Conservation (phyloP, 2,888 invertebrate genomes). For the Drosophila mayaguana region DNA sequence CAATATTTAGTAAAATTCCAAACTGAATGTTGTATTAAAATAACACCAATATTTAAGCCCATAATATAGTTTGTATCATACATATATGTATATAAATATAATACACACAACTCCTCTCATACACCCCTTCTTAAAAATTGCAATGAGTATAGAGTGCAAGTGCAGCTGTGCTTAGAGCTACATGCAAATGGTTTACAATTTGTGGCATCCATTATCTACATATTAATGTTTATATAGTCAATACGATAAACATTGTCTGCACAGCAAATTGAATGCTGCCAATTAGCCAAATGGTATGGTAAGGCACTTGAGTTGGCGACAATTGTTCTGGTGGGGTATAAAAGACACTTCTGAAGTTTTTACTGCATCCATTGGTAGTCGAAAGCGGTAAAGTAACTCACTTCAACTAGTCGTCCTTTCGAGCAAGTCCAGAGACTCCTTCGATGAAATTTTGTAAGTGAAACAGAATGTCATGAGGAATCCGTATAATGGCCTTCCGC, state of each 20-base stretch:
- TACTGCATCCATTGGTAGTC: constrained; percentile 17
- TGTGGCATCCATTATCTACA: constrained; percentile 20
- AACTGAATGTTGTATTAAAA: too few species aligned
- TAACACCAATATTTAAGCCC: not conserved
- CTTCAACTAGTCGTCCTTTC: constrained; percentile 58
- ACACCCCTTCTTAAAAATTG: not conserved
- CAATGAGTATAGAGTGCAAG: not conserved
- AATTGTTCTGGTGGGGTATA: constrained; percentile 40
- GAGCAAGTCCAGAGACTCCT: constrained; percentile 7
- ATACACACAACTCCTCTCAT: not conserved
- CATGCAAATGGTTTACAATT: constrained; percentile 31
- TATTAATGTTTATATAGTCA: constrained; percentile 22
- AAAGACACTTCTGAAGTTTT: constrained; percentile 38
- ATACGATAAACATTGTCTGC: constrained; percentile 17
- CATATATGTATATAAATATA: too few species aligned
- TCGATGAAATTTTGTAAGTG: constrained; percentile 66
- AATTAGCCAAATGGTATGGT: constrained; percentile 40
- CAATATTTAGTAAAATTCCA: not conserved
- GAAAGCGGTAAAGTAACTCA: constrained; percentile 55
- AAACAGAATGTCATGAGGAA: not conserved
- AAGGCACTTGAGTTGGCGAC: constrained; percentile 29
- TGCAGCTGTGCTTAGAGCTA: not conserved
- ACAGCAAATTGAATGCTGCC: not conserved
- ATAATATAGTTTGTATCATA: not conserved
- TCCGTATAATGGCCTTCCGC: not conserved